A percentile compares a stretch with the other conserved stretches of the same genome.
Evolutionary conservation across 2,888 invertebrate species (phyloP).

Genomic region (Crossocerus cetratus): DNA sequence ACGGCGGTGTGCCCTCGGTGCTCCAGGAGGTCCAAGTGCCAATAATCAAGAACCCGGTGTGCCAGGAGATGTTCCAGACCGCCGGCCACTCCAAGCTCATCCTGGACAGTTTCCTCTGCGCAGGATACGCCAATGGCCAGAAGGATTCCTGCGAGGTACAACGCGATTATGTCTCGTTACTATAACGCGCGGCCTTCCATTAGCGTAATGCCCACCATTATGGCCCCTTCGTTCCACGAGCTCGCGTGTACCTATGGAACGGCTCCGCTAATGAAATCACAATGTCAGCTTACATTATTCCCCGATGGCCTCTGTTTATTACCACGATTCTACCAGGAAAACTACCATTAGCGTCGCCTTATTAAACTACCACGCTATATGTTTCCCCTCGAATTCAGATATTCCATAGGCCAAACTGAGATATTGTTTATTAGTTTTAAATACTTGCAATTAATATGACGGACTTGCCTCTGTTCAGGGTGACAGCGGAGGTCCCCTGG

Average conservation of each 20-base stretch:
- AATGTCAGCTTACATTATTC: no score
- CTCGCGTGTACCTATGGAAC: background rate
- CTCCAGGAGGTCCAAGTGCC: conserved; percentile 95
- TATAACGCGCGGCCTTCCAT: background rate
- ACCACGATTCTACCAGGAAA: no score
- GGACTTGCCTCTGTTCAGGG: conserved; percentile 80
- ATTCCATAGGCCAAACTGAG: no score
- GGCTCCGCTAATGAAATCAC: no score
- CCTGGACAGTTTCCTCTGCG: conserved; percentile 91
- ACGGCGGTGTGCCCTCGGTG: conserved; percentile 92
- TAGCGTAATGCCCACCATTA: background rate
- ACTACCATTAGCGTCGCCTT: no score
- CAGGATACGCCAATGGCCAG: conserved; percentile 94
- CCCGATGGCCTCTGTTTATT: no score
- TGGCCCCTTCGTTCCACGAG: background rate
- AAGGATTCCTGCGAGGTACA: conserved; percentile 94
- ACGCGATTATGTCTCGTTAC: background rate
- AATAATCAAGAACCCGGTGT: conserved; percentile 92
- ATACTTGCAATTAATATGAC: background rate
- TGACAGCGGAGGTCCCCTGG: conserved; percentile 94
- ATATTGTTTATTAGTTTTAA: no score
- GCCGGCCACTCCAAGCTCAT: conserved; percentile 93
- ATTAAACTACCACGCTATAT: background rate
- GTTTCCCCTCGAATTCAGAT: background rate
- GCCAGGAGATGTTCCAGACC: conserved; percentile 95